Conservation (phyloP, 2,888 invertebrate genomes). For the Leptinotarsa juncta region DNA sequence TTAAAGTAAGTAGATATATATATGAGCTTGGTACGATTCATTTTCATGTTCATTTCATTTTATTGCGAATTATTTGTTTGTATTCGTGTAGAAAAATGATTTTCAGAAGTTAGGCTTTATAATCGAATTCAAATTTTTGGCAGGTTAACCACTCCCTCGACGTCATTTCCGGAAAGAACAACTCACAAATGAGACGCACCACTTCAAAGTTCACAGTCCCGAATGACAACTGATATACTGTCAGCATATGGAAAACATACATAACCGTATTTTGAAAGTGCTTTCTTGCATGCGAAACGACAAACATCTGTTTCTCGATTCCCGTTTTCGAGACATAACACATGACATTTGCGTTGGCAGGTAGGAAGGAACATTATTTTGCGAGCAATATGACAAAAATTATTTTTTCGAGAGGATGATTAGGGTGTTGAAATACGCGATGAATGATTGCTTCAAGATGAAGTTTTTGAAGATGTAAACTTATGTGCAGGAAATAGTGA, state of each 20-base stretch:
- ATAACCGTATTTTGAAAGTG: slow-evolving; percentile 34
- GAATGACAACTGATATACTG: slow-evolving; percentile 25
- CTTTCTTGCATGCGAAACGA: slow-evolving; percentile 28
- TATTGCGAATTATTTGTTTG: no score
- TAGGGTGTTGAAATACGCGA: neutral
- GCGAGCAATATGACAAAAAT: neutral
- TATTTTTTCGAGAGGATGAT: neutral
- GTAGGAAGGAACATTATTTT: slow-evolving; percentile 25
- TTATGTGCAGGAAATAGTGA: neutral
- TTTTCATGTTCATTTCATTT: no score
- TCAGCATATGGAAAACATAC: slow-evolving; percentile 31
- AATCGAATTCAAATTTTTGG: neutral
- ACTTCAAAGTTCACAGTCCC: slow-evolving; percentile 16
- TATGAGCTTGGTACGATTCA: no score
- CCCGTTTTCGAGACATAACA: slow-evolving; percentile 27
- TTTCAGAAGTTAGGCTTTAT: no score
- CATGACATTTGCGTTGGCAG: slow-evolving; percentile 19
- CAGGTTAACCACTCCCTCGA: neutral
- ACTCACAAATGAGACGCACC: slow-evolving; percentile 2
- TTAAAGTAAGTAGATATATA: no score
- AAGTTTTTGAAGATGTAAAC: neutral
- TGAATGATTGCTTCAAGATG: neutral
- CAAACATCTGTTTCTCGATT: slow-evolving; percentile 33
- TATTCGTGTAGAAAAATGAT: no score
- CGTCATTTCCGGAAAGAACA: slow-evolving; percentile 19